Conservation (phyloP, 1,140 invertebrate species). For the Laupala kohalensis region DNA sequence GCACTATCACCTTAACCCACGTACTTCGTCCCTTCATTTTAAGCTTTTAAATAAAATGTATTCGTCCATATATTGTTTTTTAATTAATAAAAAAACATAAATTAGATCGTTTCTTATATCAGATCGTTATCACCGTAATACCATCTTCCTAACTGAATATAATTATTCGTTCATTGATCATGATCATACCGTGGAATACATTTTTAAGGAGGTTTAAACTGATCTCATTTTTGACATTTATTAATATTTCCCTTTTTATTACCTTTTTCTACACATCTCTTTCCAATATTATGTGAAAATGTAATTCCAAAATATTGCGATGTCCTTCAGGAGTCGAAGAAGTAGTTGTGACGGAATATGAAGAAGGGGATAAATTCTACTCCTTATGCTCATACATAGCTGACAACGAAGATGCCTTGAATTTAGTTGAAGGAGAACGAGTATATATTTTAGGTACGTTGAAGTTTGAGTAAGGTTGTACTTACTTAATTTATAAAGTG, state of each 20-base stretch:
- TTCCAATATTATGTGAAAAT: no score
- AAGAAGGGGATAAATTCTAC: slow-evolving; percentile 62
- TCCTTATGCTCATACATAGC: slow-evolving; percentile 75
- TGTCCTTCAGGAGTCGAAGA: slow-evolving; percentile 22
- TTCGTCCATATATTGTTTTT: neutral
- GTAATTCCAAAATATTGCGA: slow-evolving; percentile 1
- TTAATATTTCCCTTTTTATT: no score
- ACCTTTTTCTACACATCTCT: neutral
- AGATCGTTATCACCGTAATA: no score
- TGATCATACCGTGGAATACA: no score
- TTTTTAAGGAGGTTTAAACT: no score
- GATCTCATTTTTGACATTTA: no score
- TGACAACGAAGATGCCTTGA: slow-evolving; percentile 76
- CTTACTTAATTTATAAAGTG: neutral
- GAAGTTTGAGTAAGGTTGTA: neutral
- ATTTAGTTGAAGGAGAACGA: slow-evolving; percentile 78
- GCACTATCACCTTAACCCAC: no score
- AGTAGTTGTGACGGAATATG: slow-evolving; percentile 28
- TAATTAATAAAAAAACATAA: neutral
- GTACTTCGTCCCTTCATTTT: no score
- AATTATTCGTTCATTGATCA: no score
- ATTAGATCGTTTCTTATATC: no score
- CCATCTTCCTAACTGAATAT: no score
- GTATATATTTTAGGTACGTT: slow-evolving; percentile 65
- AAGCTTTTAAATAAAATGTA: neutral